Base-by-base conservation (phyloP, 2,888 invertebrate genomes). In the Latheticus oryzae region DNA sequence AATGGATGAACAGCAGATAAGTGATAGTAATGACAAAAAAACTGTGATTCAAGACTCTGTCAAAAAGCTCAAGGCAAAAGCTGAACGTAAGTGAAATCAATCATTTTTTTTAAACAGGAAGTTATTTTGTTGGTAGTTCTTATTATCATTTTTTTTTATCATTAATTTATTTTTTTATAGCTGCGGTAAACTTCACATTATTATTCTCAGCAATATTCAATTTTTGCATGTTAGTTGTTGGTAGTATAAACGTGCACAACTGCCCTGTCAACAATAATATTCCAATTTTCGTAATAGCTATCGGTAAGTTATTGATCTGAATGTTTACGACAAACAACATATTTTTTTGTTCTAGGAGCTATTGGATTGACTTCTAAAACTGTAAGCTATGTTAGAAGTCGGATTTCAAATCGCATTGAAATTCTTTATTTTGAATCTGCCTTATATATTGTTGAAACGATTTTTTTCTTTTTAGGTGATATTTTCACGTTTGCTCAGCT, bases 261-360 rank as follows among this genome's bases (percentile, higher is more conserved):
- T 76, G 76, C 50, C 73, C 73, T 12, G 69, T 68, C 5, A 64
- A 73, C 12, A 66, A 71, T 15, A 61, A 73, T 50, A 75, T 76
- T 57, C 74, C 76, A 3, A 62, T 75, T 12, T 76, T 73, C 42
- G 55, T 76, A 9, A 67, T 74, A 32, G 73, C 70, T 11, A 70
- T 67, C 62, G 75, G 76, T 75, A 63, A 61, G 26, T 40, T 43
- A 48, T 38, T 35, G 21, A 13, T 33, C 42, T 23, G 5, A 33
- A 1, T 23, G 26, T 35, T 17, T 35, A 35, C 2, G 5, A 35
- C 1, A 15, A 13, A 11, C 5, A 5, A 13, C 32, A 8, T 8
- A 11, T 30, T 30, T 7, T 12, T 8, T 12, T 30, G 13, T 35
- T 21, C 5, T 13, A 73, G 73, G 73, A 32, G 67, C 61, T 5